phyloP scores from a whole-genome alignment of 2,888 invertebrate species.

The Tanaodytes sp. region DNA sequence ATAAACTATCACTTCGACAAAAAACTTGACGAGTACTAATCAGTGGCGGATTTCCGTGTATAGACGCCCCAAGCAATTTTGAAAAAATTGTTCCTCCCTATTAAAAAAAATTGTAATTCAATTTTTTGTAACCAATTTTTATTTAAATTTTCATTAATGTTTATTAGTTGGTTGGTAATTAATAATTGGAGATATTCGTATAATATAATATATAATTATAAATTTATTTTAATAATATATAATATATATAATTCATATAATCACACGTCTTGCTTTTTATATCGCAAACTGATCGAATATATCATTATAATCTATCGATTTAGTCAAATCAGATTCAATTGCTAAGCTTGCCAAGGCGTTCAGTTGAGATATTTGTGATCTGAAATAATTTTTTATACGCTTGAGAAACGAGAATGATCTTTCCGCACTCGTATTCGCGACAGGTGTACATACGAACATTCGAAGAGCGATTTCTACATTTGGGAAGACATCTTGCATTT shows the following conservation, averaged over 20 bases:
- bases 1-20: no score
- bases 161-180: no score
- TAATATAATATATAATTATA: no score
- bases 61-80: neutral
- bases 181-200: no score
- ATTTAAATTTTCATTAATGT: neutral
- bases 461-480: slow-evolving; percentile 11
- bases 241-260: neutral
- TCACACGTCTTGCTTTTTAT: neutral
- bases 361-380: slow-evolving; percentile 14
- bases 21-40: no score
- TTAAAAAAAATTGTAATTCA: neutral
- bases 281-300: slow-evolving; percentile 4
- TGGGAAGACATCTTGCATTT: slow-evolving; percentile 7
- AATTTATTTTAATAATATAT: no score
- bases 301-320: slow-evolving; percentile 5
- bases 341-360: slow-evolving; percentile 10
- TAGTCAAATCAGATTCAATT: slow-evolving; percentile 10
- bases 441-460: slow-evolving; percentile 1
- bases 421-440: slow-evolving; percentile 20
- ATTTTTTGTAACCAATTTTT: neutral
- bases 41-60: neutral
- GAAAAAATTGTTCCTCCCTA: neutral
- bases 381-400: slow-evolving; percentile 17
- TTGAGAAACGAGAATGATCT: slow-evolving; percentile 17